phyloP scores from a whole-genome alignment of 2,888 invertebrate species.

The Leptopilina syphax region DNA sequence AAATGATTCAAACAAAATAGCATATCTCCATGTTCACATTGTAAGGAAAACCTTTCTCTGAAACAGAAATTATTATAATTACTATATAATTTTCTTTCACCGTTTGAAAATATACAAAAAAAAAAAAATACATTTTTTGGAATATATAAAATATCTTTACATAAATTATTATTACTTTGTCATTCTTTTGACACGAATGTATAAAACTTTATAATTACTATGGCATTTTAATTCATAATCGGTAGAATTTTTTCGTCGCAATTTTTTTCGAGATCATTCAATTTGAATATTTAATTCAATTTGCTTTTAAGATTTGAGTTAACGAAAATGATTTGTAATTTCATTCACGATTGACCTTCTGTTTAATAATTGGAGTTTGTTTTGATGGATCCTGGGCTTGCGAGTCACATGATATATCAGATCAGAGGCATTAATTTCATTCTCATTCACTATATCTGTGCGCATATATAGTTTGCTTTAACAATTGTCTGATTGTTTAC shows the following conservation, averaged over 20 bases:
- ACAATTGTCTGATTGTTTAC: slow-evolving; percentile 32
- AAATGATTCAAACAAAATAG: not conserved
- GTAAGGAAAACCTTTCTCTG: slow-evolving; percentile 18
- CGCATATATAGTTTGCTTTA: not conserved
- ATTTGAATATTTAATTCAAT: slow-evolving; percentile 8
- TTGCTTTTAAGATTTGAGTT: slow-evolving; percentile 6
- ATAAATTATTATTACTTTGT: too few relatives aligned
- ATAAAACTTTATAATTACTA: too few relatives aligned
- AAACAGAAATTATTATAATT: slow-evolving; percentile 5
- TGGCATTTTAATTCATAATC: too few relatives aligned
- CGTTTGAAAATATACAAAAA: not conserved
- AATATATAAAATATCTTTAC: too few relatives aligned
- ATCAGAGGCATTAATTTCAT: slow-evolving; percentile 23
- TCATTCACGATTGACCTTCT: slow-evolving; percentile 25
- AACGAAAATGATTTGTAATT: slow-evolving; percentile 19
- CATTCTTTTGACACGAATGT: not conserved
- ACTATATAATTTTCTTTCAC: not conserved
- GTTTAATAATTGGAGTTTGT: slow-evolving; percentile 26
- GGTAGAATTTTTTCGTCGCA: not conserved
- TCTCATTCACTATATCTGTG: not conserved
- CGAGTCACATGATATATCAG: slow-evolving; percentile 29
- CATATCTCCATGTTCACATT: not conserved
- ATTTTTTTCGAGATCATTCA: not conserved
- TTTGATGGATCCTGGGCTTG: slow-evolving; percentile 21
- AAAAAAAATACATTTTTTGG: too few relatives aligned